Conservation (phyloP, 2,113 vertebrate species). For the Lipophrys pholis region DNA sequence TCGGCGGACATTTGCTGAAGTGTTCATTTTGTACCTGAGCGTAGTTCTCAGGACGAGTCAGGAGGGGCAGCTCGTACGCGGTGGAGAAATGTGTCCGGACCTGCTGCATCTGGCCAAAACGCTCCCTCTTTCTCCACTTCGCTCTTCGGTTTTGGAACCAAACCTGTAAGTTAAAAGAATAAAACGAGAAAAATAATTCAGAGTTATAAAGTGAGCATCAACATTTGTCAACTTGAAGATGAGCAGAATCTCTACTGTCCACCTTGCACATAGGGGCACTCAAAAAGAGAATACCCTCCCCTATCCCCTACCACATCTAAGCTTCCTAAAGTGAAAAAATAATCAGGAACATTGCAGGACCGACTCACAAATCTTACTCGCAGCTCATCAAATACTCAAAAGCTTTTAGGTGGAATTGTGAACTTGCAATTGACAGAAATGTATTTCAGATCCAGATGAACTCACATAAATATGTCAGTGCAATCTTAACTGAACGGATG, state of each 20-base stretch:
- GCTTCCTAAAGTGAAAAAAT: constrained; percentile 10
- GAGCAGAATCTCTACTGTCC: constrained; percentile 2
- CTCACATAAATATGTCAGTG: not conserved
- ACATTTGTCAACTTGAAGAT: not conserved
- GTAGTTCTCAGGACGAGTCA: constrained; percentile 95
- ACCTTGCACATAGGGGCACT: not conserved
- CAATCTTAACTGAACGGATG: not conserved
- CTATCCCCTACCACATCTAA: no score
- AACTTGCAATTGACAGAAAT: constrained; percentile 6
- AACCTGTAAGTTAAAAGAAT: constrained; percentile 81
- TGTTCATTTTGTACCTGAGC: constrained; percentile 87
- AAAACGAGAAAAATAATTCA: constrained; percentile 16
- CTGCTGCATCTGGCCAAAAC: constrained; percentile 99
- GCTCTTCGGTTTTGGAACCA: constrained; percentile 99
- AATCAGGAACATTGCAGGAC: constrained; percentile 13
- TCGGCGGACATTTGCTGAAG: not conserved
- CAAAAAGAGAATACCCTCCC: not conserved
- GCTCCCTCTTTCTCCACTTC: constrained; percentile 97
- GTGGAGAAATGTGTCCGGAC: constrained; percentile 98
- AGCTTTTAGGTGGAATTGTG: not conserved
- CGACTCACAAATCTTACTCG: constrained; percentile 3
- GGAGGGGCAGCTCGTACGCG: constrained; percentile 93
- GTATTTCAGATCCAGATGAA: constrained; percentile 14
- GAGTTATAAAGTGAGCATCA: constrained; percentile 2
- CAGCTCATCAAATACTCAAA: constrained; percentile 2